Conservation (phyloP, 2,888 invertebrate species). For the Drosophila conformis region DNA sequence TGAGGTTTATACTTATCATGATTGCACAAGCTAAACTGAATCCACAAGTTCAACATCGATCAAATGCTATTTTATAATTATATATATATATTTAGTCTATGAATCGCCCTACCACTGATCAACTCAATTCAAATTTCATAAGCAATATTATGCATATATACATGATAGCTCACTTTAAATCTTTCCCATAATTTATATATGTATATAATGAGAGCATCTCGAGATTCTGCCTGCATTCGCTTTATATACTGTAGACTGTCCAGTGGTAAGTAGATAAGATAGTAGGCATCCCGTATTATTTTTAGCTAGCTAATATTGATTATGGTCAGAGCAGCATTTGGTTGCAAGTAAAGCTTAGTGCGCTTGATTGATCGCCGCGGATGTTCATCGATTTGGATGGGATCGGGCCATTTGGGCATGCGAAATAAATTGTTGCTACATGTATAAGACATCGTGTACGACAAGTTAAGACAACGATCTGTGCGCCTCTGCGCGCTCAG, state of each 20-base stretch:
- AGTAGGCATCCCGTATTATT: slow-evolving; percentile 44
- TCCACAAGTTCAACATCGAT: slow-evolving; percentile 9
- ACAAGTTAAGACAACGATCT: slow-evolving; percentile 82
- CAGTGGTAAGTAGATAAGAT: slow-evolving; percentile 9
- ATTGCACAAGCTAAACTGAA: slow-evolving; percentile 2
- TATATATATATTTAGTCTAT: background rate
- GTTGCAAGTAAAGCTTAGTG: background rate
- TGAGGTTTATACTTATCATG: background rate
- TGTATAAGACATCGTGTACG: slow-evolving; percentile 82
- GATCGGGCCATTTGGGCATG: slow-evolving; percentile 44
- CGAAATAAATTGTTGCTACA: slow-evolving; percentile 83
- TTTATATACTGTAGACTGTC: background rate
- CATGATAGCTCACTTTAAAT: slow-evolving; percentile 2
- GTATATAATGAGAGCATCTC: background rate
- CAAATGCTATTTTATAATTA: background rate
- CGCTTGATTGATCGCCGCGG: slow-evolving; percentile 46
- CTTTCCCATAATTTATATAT: background rate
- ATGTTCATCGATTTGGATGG: slow-evolving; percentile 55
- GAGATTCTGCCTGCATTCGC: background rate
- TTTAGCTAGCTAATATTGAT: slow-evolving; percentile 65
- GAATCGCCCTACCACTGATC: background rate
- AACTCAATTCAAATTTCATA: background rate
- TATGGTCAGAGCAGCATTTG: slow-evolving; percentile 23
- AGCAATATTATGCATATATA: background rate
- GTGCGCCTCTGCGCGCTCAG: slow-evolving; percentile 58